Percentiles rank a stretch among this genome's conserved stretches.
phyloP scores from a whole-genome alignment of 1,140 invertebrate genomes.

The Cotesia chilonis region DNA sequence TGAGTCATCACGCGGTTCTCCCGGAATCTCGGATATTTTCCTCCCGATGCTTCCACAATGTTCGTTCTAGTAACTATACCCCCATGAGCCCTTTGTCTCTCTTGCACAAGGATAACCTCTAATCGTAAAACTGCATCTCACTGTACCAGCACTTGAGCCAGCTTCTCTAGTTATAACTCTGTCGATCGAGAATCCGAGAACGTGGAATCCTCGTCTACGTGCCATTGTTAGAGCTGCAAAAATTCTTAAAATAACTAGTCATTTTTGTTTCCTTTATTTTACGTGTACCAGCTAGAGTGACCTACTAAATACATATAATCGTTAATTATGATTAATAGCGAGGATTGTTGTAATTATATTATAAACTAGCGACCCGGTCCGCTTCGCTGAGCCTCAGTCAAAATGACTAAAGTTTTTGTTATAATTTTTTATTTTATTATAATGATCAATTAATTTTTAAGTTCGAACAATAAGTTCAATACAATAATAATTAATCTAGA shows the following conservation, averaged over 20 bases:
- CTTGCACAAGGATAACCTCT: constrained; percentile 14
- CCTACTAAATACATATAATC: too few relatives aligned
- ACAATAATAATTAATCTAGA: too few relatives aligned
- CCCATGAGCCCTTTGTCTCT: background rate
- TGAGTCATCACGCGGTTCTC: constrained; percentile 66
- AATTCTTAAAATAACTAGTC: background rate
- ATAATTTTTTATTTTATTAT: too few relatives aligned
- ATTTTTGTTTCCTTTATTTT: background rate
- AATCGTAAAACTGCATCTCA: constrained; percentile 22
- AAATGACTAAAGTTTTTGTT: too few relatives aligned
- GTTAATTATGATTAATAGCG: too few relatives aligned
- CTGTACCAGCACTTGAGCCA: background rate
- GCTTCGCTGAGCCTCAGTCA: too few relatives aligned
- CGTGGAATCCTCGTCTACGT: constrained; percentile 15
- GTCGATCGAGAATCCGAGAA: constrained; percentile 25
- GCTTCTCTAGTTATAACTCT: constrained; percentile 6
- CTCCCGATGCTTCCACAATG: constrained; percentile 52
- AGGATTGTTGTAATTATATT: too few relatives aligned
- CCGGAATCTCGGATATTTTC: constrained; percentile 67
- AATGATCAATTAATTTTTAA: too few relatives aligned
- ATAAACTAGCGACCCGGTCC: too few relatives aligned
- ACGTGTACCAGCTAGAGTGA: too few relatives aligned
- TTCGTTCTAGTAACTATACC: constrained; percentile 24
- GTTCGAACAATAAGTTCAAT: too few relatives aligned
- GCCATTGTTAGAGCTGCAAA: constrained; percentile 3